These are phyloP conservation scores for Salvator merianae DNA, from an alignment of 2,113 vertebrate genomes.

Conservation along the genomic window DNA sequence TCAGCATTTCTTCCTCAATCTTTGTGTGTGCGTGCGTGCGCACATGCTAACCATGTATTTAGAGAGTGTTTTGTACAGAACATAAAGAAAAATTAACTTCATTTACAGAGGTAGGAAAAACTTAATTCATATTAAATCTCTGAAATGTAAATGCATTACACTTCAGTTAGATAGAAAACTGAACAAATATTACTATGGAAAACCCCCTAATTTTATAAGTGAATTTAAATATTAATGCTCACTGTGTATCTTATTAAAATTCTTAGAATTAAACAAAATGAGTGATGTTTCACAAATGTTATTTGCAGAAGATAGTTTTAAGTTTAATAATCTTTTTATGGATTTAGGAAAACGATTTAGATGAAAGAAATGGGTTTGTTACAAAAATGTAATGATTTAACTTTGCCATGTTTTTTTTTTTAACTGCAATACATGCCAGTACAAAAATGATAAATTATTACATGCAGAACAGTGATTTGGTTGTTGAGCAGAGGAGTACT, in stretches of 20 bases:
- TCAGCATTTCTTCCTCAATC: background rate
- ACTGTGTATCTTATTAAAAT: slow-evolving; percentile 52
- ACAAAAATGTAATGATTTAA: background rate
- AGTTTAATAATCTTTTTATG: slow-evolving; percentile 45
- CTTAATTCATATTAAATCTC: slow-evolving; percentile 44
- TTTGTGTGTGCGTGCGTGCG: no score
- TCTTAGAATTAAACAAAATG: slow-evolving; percentile 65
- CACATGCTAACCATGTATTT: background rate
- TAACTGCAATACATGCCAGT: background rate
- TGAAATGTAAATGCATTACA: slow-evolving; percentile 43
- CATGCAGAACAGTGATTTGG: background rate
- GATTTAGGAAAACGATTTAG: slow-evolving; percentile 34
- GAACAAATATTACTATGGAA: slow-evolving; percentile 59
- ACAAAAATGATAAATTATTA: background rate
- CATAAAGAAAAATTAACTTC: slow-evolving; percentile 35
- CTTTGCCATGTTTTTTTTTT: slow-evolving; percentile 26
- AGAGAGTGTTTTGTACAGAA: background rate
- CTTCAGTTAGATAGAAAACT: slow-evolving; percentile 58
- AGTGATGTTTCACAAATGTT: slow-evolving; percentile 55
- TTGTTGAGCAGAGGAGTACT: background rate
- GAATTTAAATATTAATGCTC: slow-evolving; percentile 69
- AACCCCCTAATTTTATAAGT: slow-evolving; percentile 41
- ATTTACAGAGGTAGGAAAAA: slow-evolving; percentile 33
- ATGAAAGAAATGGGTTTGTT: background rate
- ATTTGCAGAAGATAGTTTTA: slow-evolving; percentile 54